Percentiles rank a stretch among this genome's conserved stretches.
phyloP scores from a whole-genome alignment of 2,113 vertebrate species.

The Cyanocitta stelleri region DNA sequence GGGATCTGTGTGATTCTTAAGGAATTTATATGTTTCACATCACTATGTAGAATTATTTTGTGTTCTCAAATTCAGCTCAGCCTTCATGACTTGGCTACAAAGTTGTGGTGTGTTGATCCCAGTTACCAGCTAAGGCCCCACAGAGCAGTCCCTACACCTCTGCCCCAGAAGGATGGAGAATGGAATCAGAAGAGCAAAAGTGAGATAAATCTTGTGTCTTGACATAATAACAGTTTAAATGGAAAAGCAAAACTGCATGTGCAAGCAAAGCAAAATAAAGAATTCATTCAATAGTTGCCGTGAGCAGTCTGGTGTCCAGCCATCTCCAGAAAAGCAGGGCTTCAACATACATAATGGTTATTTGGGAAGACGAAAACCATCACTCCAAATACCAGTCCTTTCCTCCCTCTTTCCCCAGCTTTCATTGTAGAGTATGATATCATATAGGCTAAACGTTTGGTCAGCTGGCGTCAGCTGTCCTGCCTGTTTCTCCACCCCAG shows the following conservation, averaged over 20 bases:
- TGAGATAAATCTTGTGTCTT: not conserved
- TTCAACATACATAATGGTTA: not conserved
- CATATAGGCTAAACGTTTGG: not conserved
- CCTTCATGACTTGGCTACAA: not conserved
- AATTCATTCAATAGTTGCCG: not conserved
- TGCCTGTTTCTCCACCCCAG: not conserved
- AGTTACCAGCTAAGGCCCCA: not conserved
- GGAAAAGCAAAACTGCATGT: not conserved
- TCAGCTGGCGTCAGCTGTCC: not conserved
- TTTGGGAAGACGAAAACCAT: not conserved
- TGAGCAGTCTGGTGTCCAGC: fast-evolving
- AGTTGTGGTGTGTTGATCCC: not conserved
- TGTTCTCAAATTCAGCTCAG: not conserved
- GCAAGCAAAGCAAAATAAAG: not conserved
- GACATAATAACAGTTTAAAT: not conserved
- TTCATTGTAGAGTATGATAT: not conserved
- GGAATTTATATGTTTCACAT: not conserved
- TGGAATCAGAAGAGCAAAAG: not conserved
- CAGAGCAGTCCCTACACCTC: not conserved
- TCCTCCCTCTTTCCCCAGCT: not conserved
- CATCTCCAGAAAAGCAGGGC: not conserved
- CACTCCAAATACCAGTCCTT: not conserved
- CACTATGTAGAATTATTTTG: not conserved
- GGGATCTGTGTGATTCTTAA: not conserved
- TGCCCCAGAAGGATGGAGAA: not conserved